Conservation (phyloP, 2,113 vertebrate genomes). For the Lynx canadensis region DNA sequence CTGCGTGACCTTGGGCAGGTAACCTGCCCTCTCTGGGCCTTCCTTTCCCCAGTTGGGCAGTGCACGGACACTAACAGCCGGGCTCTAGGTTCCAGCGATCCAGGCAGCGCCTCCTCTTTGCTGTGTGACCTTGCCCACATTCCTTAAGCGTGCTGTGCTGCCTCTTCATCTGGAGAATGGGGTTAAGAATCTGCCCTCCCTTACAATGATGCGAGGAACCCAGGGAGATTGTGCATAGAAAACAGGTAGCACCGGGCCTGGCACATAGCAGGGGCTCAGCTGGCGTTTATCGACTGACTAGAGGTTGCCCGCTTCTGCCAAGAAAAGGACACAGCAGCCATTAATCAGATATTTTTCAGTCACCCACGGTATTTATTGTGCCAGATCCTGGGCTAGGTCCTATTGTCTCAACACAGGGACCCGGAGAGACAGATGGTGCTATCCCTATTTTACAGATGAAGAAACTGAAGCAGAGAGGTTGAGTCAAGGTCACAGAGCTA, state of each 20-base stretch:
- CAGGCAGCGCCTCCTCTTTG: not conserved
- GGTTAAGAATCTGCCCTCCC: not conserved
- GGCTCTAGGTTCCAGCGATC: not conserved
- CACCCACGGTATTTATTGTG: not conserved
- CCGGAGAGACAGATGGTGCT: not conserved
- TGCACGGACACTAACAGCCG: not conserved
- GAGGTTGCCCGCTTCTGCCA: not conserved
- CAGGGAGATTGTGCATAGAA: not conserved
- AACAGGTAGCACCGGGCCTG: not conserved
- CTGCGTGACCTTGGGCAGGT: slow-evolving; percentile 73
- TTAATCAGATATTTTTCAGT: not conserved
- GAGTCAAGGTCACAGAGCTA: not conserved
- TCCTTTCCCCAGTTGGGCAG: not conserved
- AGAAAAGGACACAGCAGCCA: not conserved
- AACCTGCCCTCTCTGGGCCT: slow-evolving; percentile 24
- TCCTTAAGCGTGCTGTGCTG: not conserved
- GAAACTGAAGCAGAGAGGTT: not conserved
- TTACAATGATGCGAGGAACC: not conserved
- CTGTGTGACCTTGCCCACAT: not conserved
- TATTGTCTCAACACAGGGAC: not conserved
- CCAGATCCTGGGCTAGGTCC: not conserved
- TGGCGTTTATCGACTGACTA: not conserved
- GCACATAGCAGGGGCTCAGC: not conserved
- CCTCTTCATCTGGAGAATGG: not conserved
- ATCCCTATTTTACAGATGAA: not conserved